A percentile compares a stretch with the other conserved stretches of the same genome.
Conservation (phyloP, 2,113 vertebrate species). For the Gasterosteus nipponicus region DNA sequence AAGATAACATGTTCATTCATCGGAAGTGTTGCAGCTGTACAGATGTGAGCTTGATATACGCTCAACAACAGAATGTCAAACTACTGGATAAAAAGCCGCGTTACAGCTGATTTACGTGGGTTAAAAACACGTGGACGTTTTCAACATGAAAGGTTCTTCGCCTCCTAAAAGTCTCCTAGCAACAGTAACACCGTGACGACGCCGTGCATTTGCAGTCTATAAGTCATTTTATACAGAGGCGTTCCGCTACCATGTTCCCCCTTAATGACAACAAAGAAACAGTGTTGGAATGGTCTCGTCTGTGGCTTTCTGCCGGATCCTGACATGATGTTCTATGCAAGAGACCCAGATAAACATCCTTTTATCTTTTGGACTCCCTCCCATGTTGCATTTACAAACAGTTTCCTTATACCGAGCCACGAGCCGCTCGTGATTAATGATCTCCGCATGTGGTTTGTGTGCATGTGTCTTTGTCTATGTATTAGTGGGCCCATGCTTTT, state of each 20-base stretch:
- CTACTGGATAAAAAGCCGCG: not conserved
- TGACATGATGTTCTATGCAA: conserved; percentile 67
- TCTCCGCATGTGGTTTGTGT: conserved; percentile 39
- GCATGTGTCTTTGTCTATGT: not conserved
- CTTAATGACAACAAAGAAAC: conserved; percentile 37
- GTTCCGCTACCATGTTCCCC: not conserved
- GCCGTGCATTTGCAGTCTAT: not conserved
- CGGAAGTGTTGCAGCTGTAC: not conserved
- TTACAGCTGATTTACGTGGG: not conserved
- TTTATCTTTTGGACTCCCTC: conserved; percentile 57
- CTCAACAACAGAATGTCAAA: not conserved
- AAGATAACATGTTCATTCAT: conserved; percentile 6
- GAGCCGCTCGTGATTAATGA: conserved; percentile 64
- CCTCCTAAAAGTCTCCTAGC: not conserved
- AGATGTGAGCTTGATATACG: not conserved
- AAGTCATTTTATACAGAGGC: conserved; percentile 9
- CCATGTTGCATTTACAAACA: conserved; percentile 45
- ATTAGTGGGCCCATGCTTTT: conserved; percentile 34
- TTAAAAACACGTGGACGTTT: not conserved
- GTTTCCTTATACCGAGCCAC: conserved; percentile 27
- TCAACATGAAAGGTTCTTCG: not conserved
- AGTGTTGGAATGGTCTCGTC: not conserved
- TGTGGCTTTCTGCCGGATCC: conserved; percentile 37
- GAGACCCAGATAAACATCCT: conserved; percentile 66
- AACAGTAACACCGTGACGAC: not conserved